Base-by-base conservation (phyloP, 2,797 vertebrate species). In the Craterocephalus amniculus region DNA sequence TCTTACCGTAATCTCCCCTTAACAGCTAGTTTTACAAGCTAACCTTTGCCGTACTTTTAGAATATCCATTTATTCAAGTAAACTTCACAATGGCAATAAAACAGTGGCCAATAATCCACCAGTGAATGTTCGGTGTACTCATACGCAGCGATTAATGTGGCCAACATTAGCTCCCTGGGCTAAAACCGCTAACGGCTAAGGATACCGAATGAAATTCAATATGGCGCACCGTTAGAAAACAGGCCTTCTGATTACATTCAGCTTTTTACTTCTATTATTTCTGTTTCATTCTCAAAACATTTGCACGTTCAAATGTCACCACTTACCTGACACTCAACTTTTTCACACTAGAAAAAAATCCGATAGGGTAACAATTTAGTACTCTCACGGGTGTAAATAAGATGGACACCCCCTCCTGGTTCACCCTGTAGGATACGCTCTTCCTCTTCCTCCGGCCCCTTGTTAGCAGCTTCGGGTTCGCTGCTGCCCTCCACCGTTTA, bases 381-480 rank as follows among this genome's bases (percentile, higher is more conserved):
- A 59, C 27, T 67, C 67, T 84, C 73, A 65, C 79, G 59, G 82
- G 78, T 85, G 83, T 91, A 89, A 91, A 91, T 92, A 91, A 92
- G 81, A 92, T 91, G 89, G 88, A 90, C 86, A 88, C 89, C 88
- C 88, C 81, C 88, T 91, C 88, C 83, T 72, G 51, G 72, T 74
- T 85, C 76, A 76, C 86, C 84, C 81, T 55, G 69, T 59, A 83
- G 60, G 62, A 79, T 76, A 70, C 81, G 58, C 11, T 55, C 35
- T 76, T 87, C 79, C 68, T 84, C 84, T 76, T 74, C 74, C 55
- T 82, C 22, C 4, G 9, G 12, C 12, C 22, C 4, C 4, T 8
- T 11, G 34, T 13, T 20, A 38, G 45, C 14, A 11, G 18, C 20
- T 22, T 18, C 7, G 5, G 40, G 27, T 4, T 55, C 36, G 10